phyloP scores from a whole-genome alignment of 2,888 invertebrate genomes.

The Cordilura impudica region DNA sequence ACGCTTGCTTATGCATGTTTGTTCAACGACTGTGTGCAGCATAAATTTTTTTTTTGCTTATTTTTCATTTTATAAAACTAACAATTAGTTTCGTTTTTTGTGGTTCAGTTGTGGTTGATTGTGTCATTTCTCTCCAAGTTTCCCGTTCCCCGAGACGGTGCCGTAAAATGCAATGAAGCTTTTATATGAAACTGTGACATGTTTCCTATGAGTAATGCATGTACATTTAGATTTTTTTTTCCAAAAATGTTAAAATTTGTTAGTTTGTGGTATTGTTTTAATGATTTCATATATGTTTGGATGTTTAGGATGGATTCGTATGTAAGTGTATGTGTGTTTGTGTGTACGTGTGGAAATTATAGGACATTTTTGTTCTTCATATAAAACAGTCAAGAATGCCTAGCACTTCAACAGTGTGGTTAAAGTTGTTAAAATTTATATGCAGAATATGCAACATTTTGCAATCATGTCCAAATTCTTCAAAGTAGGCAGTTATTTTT shows the following conservation, averaged over 20 bases:
- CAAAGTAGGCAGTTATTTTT: not conserved
- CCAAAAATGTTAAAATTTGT: conserved; percentile 35
- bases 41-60: not conserved
- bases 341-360: not conserved
- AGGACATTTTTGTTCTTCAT: not conserved
- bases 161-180: conserved; percentile 26
- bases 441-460: not conserved
- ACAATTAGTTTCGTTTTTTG: conserved; percentile 55
- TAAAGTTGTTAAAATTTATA: not conserved
- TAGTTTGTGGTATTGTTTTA: conserved; percentile 36
- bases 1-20: not conserved
- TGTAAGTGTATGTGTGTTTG: no score
- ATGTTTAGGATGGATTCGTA: not conserved
- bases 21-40: not conserved
- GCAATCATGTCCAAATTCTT: not conserved
- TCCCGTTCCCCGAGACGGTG: not conserved
- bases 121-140: conserved; percentile 14
- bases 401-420: not conserved
- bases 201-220: conserved; percentile 23
- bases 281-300: not conserved
- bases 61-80: conserved; percentile 16
- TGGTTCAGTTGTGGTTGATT: conserved; percentile 41
- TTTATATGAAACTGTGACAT: conserved; percentile 10
- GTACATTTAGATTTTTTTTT: conserved; percentile 12
- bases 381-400: not conserved